These are phyloP conservation scores for Metacarcinus magister DNA, from an alignment of 2,888 invertebrate species.

Conservation along the genomic window DNA sequence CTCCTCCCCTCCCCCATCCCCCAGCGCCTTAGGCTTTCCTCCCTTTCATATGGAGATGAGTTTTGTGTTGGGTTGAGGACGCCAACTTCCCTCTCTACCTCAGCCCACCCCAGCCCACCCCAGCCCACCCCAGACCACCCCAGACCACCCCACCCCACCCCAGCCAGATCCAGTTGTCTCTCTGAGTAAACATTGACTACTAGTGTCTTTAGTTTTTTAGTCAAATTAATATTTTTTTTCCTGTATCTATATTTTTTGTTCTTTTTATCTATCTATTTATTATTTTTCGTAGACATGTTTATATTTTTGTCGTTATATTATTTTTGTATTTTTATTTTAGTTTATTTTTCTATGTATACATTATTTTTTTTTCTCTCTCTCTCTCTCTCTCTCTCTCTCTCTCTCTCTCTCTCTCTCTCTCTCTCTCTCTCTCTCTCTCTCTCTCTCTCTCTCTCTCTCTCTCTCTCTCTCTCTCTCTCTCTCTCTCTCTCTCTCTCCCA, in stretches of 20 bases:
- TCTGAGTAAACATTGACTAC: neutral
- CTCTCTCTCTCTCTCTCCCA: neutral
- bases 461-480: constrained; percentile 53
- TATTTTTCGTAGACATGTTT: neutral
- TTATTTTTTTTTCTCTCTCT: neutral
- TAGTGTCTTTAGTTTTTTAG: neutral
- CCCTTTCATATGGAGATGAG: neutral
- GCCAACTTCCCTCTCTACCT: no score
- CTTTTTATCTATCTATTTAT: neutral
- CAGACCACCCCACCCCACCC: no score
- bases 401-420: neutral
- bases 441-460: constrained; percentile 32
- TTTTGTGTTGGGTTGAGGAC: neutral
- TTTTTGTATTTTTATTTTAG: neutral
- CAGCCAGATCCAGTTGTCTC: no score
- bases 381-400: constrained; percentile 32
- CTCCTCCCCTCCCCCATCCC: no score
- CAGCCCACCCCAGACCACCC: no score
- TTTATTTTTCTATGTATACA: no score
- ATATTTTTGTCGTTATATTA: neutral
- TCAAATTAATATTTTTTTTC: neutral
- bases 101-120: no score
- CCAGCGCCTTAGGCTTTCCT: neutral
- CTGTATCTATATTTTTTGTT: neutral
- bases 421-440: neutral